A percentile compares a stretch with the other conserved stretches of the same genome.
Conservation (phyloP, 2,888 invertebrate genomes). For the Malthinus flaveolus region DNA sequence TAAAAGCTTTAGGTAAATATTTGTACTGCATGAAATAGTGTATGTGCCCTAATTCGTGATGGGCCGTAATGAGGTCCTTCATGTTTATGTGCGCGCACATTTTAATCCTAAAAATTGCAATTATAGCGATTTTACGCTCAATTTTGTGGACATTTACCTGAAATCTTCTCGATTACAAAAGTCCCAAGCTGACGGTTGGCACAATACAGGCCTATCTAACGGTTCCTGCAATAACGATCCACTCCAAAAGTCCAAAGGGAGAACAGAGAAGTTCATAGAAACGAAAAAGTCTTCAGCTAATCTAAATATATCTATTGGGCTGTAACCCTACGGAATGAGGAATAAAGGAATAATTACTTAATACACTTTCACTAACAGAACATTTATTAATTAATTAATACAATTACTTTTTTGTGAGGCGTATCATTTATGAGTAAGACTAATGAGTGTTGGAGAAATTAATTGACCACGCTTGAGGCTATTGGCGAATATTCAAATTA, state of each 20-base stretch:
- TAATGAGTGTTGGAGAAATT: neutral
- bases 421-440: neutral
- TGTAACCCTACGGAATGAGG: slow-evolving; percentile 67
- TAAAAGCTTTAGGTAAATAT: slow-evolving; percentile 80
- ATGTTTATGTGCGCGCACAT: slow-evolving; percentile 85
- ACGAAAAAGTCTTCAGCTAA: slow-evolving; percentile 90
- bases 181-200: slow-evolving; percentile 93
- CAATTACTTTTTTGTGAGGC: neutral
- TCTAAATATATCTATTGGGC: slow-evolving; percentile 80
- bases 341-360: neutral
- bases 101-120: slow-evolving; percentile 72
- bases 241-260: slow-evolving; percentile 88
- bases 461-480: neutral
- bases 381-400: neutral
- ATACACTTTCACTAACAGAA: neutral
- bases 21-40: slow-evolving; percentile 86
- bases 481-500: neutral
- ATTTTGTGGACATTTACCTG: slow-evolving; percentile 58
- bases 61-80: slow-evolving; percentile 84
- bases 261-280: slow-evolving; percentile 82
- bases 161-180: slow-evolving; percentile 89
- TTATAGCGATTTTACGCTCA: neutral
- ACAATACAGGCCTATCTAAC: slow-evolving; percentile 73
- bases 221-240: slow-evolving; percentile 84
- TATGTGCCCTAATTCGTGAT: slow-evolving; percentile 91